phyloP scores from a whole-genome alignment of 2,113 vertebrate species.

The Oryzias celebensis region DNA sequence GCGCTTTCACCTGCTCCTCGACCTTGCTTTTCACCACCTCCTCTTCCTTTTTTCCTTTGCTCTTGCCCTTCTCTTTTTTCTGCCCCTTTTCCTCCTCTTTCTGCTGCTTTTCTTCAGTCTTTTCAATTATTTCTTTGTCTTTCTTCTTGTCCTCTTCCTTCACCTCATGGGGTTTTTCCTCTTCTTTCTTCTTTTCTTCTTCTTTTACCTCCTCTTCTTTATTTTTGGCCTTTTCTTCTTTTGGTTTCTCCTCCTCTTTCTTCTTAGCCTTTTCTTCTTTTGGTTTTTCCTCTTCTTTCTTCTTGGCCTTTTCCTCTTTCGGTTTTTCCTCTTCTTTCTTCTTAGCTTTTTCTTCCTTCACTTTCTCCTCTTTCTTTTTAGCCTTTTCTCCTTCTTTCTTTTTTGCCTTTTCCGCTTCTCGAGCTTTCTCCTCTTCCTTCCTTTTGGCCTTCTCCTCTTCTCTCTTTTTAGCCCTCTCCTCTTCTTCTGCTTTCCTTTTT shows the following conservation, averaged over 20 bases:
- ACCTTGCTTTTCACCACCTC: conserved; percentile 21
- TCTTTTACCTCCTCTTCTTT: conserved; percentile 33
- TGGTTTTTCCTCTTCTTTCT: conserved; percentile 40
- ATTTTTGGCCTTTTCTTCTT: conserved; percentile 31
- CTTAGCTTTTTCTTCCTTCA: conserved; percentile 22
- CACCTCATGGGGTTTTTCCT: conserved; percentile 49
- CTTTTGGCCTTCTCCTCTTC: conserved; percentile 9
- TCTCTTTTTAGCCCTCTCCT: conserved; percentile 22
- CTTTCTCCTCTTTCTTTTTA: conserved; percentile 30
- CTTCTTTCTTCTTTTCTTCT: conserved; percentile 27
- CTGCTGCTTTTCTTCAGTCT: conserved; percentile 89
- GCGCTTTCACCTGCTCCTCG: conserved; percentile 81
- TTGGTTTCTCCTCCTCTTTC: conserved; percentile 40
- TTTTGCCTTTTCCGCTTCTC: conserved; percentile 18
- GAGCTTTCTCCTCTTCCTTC: conserved; percentile 33
- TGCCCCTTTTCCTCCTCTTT: conserved; percentile 56
- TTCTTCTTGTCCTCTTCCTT: conserved; percentile 55
- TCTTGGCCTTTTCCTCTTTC: conserved; percentile 29
- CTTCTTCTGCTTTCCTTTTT: conserved; percentile 19
- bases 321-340: conserved; percentile 10
- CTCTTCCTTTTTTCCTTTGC: conserved; percentile 46
- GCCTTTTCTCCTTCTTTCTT: conserved; percentile 21
- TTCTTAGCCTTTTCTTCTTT: conserved; percentile 41
- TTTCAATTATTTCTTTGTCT: conserved; percentile 83
- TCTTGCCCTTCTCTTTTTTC: conserved; percentile 49